Evolutionary conservation across 2,113 vertebrate genomes (phyloP).

Genomic region (Azemiops feae): DNA sequence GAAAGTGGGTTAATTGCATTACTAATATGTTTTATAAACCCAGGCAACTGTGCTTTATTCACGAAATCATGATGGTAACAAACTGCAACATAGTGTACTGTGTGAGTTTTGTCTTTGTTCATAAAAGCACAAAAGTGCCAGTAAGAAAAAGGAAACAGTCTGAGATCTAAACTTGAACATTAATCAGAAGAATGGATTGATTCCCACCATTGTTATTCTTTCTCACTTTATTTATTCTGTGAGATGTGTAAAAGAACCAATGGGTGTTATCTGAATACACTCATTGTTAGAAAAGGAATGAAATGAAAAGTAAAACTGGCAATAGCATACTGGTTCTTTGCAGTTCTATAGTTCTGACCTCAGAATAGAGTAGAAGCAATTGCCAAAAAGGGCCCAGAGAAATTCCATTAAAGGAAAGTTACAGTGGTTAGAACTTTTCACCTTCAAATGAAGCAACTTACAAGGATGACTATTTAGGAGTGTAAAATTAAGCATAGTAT

Average conservation of each 20-base stretch:
- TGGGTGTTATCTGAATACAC: not conserved
- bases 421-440: not conserved
- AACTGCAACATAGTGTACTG: not conserved
- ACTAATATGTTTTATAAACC: not conserved
- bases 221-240: not conserved
- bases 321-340: not conserved
- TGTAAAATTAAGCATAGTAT: not conserved
- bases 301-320: not conserved
- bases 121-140: not conserved
- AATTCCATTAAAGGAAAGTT: not conserved
- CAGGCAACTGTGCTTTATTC: not conserved
- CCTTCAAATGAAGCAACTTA: not conserved
- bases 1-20: not conserved
- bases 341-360: not conserved
- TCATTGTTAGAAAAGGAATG: not conserved
- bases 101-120: not conserved
- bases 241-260: not conserved
- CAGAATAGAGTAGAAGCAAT: not conserved
- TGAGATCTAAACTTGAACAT: not conserved
- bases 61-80: not conserved
- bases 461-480: not conserved
- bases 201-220: not conserved
- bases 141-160: not conserved
- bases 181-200: not conserved
- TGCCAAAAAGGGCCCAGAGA: not conserved